Evolutionary conservation across 2,113 vertebrate species (phyloP).

Genomic region (Petroica traversi): DNA sequence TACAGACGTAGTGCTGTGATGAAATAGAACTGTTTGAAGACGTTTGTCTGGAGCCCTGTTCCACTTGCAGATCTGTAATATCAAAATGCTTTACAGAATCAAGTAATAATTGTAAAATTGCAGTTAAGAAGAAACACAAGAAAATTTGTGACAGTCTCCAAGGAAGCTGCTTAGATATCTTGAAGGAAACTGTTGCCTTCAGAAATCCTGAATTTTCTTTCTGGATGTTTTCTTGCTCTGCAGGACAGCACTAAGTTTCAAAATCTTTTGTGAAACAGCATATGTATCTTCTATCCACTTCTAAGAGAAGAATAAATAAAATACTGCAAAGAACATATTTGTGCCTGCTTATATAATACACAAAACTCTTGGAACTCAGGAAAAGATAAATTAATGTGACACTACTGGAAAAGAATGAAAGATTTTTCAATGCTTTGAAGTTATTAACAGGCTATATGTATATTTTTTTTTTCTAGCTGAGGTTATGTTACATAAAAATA

Average conservation of each 20-base stretch:
- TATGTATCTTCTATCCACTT: neutral
- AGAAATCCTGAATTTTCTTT: neutral
- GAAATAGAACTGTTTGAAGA: neutral
- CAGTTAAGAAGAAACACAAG: neutral
- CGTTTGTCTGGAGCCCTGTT: neutral
- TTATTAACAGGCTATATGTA: neutral
- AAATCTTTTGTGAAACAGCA: neutral
- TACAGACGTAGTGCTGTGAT: neutral
- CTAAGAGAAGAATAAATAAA: conserved; percentile 7
- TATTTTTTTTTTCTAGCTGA: neutral
- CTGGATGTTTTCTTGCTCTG: neutral
- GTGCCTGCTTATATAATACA: neutral
- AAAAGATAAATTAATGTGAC: conserved; percentile 23
- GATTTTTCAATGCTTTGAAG: conserved; percentile 17
- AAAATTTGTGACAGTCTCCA: neutral
- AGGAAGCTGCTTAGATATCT: neutral
- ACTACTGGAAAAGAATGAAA: conserved; percentile 32
- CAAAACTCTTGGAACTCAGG: neutral
- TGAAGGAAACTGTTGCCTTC: neutral
- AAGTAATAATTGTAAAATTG: neutral
- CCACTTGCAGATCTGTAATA: neutral
- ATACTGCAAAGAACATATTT: neutral
- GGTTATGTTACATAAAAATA: neutral
- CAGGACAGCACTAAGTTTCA: neutral
- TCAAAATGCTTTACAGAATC: neutral